Evolutionary conservation across 2,888 invertebrate species (phyloP), one percentile per base, ranked within the genome.

Genomic region (Masnerella sp.): DNA sequence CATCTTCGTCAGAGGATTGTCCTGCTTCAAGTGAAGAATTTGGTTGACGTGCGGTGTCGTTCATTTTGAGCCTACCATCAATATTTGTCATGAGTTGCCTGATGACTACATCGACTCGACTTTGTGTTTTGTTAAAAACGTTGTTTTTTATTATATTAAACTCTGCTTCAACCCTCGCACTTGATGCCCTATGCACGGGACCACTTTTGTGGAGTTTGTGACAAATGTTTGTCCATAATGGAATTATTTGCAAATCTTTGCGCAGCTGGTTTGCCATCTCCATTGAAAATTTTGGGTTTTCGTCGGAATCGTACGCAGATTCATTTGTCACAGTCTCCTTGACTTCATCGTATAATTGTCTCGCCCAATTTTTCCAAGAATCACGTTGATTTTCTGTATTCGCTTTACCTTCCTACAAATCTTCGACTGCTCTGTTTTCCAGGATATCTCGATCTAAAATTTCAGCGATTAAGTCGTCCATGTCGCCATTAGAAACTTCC

Each of bases 151-250:
- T 36, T 8, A 20, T 45, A 14, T 67, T 51, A 30, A 67, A 65
- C 52, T 72, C 65, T 3, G 56, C 28, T 67, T 72, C 65, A 12
- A 65, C 47, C 15, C 58, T 45, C 2, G 65, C 65, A 45, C 72
- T 72, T n/a, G 45, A 45, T n/a, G 65, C 72, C 30, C 65, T 51
- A 18, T 28, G 2, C 1, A n/a, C 15, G 5, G 28, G 15, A 28
- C 45, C 45, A 15, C 8, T 45, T 25, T 45, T 4, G n/a, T 28
- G 28, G 1, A 22, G 9, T 1, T 1, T 2, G 5, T 20, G 20
- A 15, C 3, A 28, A 9, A 45, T 15, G 15, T 14, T 45, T 2
- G 11, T 15, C 45, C 45, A 45, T 2, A 45, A 2, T 15, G 45
- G 45, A 7, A 45, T 28, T 3, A 45, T 15, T 12, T 2, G 1